Evolutionary conservation across 2,113 vertebrate species (phyloP).

Genomic region (Onychostoma macrolepis): DNA sequence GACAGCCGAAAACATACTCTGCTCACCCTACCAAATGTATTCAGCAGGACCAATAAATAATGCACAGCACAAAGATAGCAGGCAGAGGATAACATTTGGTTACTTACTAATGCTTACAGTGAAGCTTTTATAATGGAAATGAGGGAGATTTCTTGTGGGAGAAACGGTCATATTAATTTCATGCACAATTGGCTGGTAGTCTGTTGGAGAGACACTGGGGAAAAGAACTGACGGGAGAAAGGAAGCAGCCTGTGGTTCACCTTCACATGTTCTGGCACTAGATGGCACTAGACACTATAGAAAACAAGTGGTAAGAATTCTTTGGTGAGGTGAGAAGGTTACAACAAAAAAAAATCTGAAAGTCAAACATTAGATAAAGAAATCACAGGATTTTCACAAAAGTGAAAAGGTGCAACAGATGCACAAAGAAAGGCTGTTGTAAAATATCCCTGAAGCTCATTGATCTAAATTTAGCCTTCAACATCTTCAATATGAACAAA

Average conservation of each 20-base stretch:
- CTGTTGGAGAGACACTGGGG: constrained; percentile 22
- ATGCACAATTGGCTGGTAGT: constrained; percentile 40
- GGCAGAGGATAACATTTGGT: constrained; percentile 71
- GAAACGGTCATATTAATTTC: constrained; percentile 44
- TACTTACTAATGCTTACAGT: constrained; percentile 62
- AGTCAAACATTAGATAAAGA: constrained; percentile 35
- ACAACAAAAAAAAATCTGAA: constrained; percentile 58
- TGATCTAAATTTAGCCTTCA: constrained; percentile 18
- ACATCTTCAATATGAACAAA: constrained; percentile 25
- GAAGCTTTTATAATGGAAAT: constrained; percentile 55
- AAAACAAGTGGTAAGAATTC: constrained; percentile 38
- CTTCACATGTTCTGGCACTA: constrained; percentile 62
- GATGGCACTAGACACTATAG: constrained; percentile 65
- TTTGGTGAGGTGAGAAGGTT: constrained; percentile 15
- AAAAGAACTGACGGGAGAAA: background rate
- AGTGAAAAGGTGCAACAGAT: constrained; percentile 20
- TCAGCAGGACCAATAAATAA: constrained; percentile 66
- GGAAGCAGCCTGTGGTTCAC: constrained; percentile 49
- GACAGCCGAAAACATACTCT: constrained; percentile 69
- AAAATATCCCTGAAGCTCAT: background rate
- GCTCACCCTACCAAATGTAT: constrained; percentile 65
- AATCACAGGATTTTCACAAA: background rate
- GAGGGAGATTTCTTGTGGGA: constrained; percentile 36
- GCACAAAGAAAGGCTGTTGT: constrained; percentile 22
- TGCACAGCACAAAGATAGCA: constrained; percentile 69